Evolutionary conservation across 1,140 invertebrate species (phyloP), one percentile per base, ranked within the genome.

Genomic region (Drosophila ambigua): DNA sequence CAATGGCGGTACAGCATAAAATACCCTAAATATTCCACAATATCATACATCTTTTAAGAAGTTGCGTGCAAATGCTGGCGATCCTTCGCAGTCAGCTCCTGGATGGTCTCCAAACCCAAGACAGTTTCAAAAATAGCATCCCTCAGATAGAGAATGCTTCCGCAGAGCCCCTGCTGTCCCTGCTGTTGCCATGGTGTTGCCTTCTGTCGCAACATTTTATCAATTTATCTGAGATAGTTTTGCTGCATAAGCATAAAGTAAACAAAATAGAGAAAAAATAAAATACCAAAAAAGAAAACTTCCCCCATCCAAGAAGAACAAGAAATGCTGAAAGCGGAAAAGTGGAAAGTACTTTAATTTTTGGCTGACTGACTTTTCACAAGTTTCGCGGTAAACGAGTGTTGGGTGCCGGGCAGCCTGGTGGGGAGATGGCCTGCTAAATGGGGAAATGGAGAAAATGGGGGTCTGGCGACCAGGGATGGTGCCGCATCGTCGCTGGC

Each of bases 351-450:
- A 61, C 69, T 79, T 80, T 62, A 84, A 79, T 69, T 75, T 71
- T 84, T 65, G 62, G 72, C 78, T 87, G 59, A 72, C 76, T 79
- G 77, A 82, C 66, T 87, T 85, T 82, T 78, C 51, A 82, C 64
- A 85, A 87, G 65, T 79, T 71, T 78, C 84, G 78, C 66, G 82
- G 78, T 67, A 72, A 77, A 75, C 74, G 49, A 50, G 24, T 28
- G 54, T 39, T 15, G 11, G 44, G 1, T 31, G 28, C 28, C 28
- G 7, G 28, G 28, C 28, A 31, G 28, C 13, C 20, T 20, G 2
- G 26, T 16, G 16, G 41, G 31, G 6, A n/a, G 16, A 7, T 23
- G 16, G 16, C 39, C 23, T 55, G 16, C 31, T 15, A 20, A 9
- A 15, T 28, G 15, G 54, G 4, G n/a, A 20, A 9, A 11, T 28